Evolutionary conservation across 2,113 vertebrate species (phyloP), one percentile per base, ranked within the genome.

Genomic region (Crypturellus undulatus): DNA sequence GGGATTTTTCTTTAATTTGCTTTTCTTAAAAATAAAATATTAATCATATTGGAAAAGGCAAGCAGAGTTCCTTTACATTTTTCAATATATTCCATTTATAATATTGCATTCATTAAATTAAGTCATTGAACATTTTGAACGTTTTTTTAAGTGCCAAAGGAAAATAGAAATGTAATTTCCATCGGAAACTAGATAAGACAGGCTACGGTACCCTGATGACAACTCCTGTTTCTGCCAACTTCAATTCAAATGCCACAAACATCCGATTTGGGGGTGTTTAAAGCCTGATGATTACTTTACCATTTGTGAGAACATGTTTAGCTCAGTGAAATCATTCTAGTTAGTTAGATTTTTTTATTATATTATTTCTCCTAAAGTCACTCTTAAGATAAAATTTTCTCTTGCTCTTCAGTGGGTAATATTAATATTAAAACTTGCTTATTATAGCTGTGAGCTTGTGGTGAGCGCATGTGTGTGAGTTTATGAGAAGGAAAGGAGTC

Each of bases 21-120:
- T 98, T 99, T 99, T 98, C 98, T 99, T 98, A 97, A 98, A 98
- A 98, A 98, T 99, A 98, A 99, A 99, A 99, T 99, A 99, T 99
- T 99, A 99, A 99, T 98, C 97, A 97, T 97, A 98, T 98, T 98
- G 98, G 98, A 98, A 98, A 98, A 98, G 97, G 93, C 95, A 96
- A 95, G 97, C 95, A 96, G 98, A 97, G 96, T 97, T 97, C 97
- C 97, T 98, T 98, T 98, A 98, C 95, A 94, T 97, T 98, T 98
- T 97, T 96, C 97, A 98, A 90, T 97, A 98, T 98, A 98, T 98
- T 98, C 96, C 92, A 92, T 97, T 98, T 97, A 94, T 96, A 97
- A 97, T 97, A 98, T 96, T 97, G 96, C 96, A 97, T 97, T 98
- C 96, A 98, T 98, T 98, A 98, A 98, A 98, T 97, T 97, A 98